Percentiles rank a stretch among this genome's conserved stretches.
phyloP scores from a whole-genome alignment of 2,113 vertebrate species.

The Alligator sinensis region DNA sequence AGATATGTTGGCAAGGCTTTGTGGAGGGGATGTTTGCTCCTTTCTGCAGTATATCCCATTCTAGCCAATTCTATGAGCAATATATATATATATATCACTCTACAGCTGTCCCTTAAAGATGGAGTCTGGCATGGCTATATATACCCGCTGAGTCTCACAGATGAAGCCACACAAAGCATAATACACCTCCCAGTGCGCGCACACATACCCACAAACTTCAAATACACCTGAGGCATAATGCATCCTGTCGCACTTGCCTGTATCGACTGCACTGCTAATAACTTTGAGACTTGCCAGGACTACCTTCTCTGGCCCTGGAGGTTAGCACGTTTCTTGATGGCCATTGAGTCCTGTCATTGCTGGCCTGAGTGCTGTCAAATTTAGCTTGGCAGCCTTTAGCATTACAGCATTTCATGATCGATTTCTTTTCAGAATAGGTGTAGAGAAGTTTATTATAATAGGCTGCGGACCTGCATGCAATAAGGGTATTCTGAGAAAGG shows the following conservation, averaged over 20 bases:
- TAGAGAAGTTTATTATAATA: slow-evolving; percentile 45
- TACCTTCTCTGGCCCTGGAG: not conserved
- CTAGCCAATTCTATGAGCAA: rapidly evolving
- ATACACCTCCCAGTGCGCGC: rapidly evolving
- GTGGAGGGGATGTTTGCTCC: not conserved
- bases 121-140: not conserved
- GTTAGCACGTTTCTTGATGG: not conserved
- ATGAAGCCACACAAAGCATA: not conserved
- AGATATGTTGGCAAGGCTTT: rapidly evolving
- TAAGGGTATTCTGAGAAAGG: slow-evolving; percentile 41
- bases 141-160: not conserved
- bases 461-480: slow-evolving; percentile 72
- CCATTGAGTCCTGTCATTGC: not conserved
- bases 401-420: slow-evolving; percentile 3
- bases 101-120: rapidly evolving
- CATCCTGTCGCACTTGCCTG: not conserved
- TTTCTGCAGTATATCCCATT: rapidly evolving
- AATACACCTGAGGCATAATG: not conserved
- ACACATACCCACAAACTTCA: not conserved
- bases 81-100: not conserved
- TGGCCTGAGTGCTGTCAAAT: rapidly evolving
- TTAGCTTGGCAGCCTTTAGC: not conserved
- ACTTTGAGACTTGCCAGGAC: rapidly evolving
- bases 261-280: rapidly evolving
- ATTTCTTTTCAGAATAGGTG: slow-evolving; percentile 32